Conservation (phyloP, 2,888 invertebrate species). For the Capitulum mitella region DNA sequence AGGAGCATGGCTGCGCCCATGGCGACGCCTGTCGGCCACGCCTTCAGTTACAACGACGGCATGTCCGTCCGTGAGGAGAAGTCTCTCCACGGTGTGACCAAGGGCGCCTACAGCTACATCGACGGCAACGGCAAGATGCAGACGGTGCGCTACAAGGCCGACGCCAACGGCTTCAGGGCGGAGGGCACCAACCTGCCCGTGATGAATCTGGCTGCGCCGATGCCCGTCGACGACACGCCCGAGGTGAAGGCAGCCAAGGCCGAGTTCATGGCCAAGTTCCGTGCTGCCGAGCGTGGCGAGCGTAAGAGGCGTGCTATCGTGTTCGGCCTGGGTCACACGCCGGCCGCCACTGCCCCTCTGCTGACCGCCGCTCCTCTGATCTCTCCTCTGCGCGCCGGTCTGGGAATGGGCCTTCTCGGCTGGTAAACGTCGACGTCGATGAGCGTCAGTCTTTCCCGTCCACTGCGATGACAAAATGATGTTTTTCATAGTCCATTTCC, state of each 20-base stretch:
- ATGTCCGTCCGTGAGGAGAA: not conserved
- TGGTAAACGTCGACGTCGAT: too few relatives aligned
- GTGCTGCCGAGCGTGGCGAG: not conserved
- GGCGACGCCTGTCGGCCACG: not conserved
- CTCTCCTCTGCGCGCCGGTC: too few relatives aligned
- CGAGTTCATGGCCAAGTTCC: not conserved
- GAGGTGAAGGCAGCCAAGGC: not conserved
- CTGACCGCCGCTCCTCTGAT: not conserved
- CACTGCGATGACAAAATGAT: too few relatives aligned
- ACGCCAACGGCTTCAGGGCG: not conserved
- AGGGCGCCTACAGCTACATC: not conserved
- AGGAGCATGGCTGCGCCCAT: too few relatives aligned
- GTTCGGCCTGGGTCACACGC: not conserved
- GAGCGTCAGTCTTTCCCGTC: too few relatives aligned
- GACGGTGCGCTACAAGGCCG: not conserved
- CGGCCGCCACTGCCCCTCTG: not conserved
- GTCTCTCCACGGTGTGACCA: not conserved
- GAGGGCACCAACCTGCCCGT: not conserved
- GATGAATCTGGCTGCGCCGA: not conserved
- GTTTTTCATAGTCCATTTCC: too few relatives aligned
- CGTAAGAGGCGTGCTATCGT: not conserved
- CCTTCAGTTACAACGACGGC: not conserved
- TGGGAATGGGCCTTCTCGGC: too few relatives aligned
- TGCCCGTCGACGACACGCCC: not conserved
- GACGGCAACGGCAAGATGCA: not conserved